phyloP scores from a whole-genome alignment of 1,140 invertebrate species.

The Proales similis region DNA sequence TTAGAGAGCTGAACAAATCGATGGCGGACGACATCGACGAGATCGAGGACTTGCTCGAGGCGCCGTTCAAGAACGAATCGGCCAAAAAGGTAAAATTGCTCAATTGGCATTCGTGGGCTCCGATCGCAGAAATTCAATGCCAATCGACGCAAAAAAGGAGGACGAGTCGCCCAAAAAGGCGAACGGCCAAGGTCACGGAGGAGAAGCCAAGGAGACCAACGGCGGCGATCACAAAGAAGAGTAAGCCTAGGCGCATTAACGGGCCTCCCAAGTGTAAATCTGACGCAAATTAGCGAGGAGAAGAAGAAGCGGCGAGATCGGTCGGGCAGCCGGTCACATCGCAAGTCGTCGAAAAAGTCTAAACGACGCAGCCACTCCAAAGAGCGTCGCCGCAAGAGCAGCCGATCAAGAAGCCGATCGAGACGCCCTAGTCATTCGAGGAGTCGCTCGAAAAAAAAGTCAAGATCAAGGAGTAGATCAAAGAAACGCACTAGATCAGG shows the following conservation, averaged over 20 bases:
- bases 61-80: slow-evolving; percentile 27
- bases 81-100: too few species aligned
- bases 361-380: slow-evolving; percentile 30
- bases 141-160: too few species aligned
- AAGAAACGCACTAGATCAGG: background rate
- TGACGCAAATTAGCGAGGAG: background rate
- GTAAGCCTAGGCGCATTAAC: slow-evolving; percentile 5
- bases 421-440: background rate
- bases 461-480: too few species aligned
- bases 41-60: slow-evolving; percentile 30
- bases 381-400: background rate
- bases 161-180: background rate
- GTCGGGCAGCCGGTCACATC: background rate
- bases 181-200: too few species aligned
- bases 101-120: too few species aligned
- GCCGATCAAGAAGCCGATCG: background rate
- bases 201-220: background rate
- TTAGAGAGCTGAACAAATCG: too few species aligned
- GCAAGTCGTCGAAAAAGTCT: slow-evolving; percentile 15
- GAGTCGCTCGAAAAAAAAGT: background rate
- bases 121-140: too few species aligned
- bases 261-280: too few species aligned
- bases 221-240: background rate
- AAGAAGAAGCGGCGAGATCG: slow-evolving; percentile 4
- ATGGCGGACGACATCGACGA: slow-evolving; percentile 20